Evolutionary conservation across 2,797 vertebrate species (phyloP), one percentile per base, ranked within the genome.

Genomic region (Clarias pachynema): DNA sequence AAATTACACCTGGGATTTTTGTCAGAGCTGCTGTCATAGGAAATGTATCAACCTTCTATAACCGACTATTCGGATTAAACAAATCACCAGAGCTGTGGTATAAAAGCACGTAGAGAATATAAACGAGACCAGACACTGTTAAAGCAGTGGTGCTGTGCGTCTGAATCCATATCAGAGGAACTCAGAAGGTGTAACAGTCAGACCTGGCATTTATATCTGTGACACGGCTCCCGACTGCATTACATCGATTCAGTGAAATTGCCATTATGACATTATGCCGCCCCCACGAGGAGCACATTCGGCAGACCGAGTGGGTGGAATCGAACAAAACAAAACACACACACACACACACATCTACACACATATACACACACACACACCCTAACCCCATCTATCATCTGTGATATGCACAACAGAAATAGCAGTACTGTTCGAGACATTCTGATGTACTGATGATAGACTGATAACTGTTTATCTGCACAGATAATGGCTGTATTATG

Each of bases 221-320:
- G 79, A 69, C 68, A 78, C 53, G 73, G 16, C 65, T 79, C 73
- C 15, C 26, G 18, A 10, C 63, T 78, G 57, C 81, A 68, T 86
- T 62, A 49, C 59, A 81, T 81, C 37, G 57, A 40, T 62, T 49
- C 16, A 74, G 31, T 74, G 59, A 70, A 74, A 34, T 72, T 44
- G 31, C 56, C 79, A 85, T 79, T 66, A 60, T 62, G n/a, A 72
- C 70, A 69, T 82, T 82, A 82, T 69, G 34, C 72, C 72, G 22
- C 69, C 72, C 49, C 44, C 79, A 68, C 49, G 70, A 82, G 62
- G 53, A 60, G 31, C 53, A 14, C 62, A 69, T 86, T 82, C 3
- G 12, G 20, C 62, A 59, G 62, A 37, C 80, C 24, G n/a, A 44
- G 81, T 82, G 40, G 81, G 80, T 5, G 22, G 22, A 79, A 24